Evolutionary conservation across 2,888 invertebrate genomes (phyloP).

Genomic region (Pristionchus entomophagus): DNA sequence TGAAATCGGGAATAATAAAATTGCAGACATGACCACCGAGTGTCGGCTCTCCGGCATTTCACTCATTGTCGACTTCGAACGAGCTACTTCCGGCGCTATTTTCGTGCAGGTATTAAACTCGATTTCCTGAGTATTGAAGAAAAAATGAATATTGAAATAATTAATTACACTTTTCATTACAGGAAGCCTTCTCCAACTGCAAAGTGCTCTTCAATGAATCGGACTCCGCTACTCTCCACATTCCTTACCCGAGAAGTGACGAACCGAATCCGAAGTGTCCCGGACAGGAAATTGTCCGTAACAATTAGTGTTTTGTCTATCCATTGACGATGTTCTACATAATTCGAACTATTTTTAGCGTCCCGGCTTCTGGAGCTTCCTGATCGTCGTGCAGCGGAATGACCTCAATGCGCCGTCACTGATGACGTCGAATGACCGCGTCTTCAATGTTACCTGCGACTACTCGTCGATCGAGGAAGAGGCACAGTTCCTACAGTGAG

Average conservation of each 20-base stretch:
- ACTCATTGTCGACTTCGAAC: constrained; percentile 64
- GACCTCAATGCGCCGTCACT: constrained; percentile 69
- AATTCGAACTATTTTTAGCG: constrained; percentile 51
- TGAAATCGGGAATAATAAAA: too few relatives aligned
- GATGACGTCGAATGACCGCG: constrained; percentile 71
- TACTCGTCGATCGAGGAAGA: constrained; percentile 59
- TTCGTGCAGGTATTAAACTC: constrained; percentile 58
- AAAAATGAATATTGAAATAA: too few relatives aligned
- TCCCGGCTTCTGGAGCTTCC: constrained; percentile 70
- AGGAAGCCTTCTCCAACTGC: constrained; percentile 52
- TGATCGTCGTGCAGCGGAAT: constrained; percentile 73
- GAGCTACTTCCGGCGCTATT: constrained; percentile 69
- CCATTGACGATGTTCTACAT: neutral
- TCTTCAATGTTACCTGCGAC: constrained; percentile 75
- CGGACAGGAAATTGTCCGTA: constrained; percentile 65
- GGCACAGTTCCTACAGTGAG: constrained; percentile 34
- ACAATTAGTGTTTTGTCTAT: neutral
- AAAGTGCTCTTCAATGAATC: constrained; percentile 56
- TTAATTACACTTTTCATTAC: neutral
- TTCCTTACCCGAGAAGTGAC: constrained; percentile 69
- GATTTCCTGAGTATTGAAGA: too few relatives aligned
- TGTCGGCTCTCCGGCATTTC: constrained; percentile 71
- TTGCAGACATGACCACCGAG: constrained; percentile 69
- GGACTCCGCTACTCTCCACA: constrained; percentile 63
- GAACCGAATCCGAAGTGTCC: constrained; percentile 69